A percentile compares a stretch with the other conserved stretches of the same genome.
Conservation (phyloP, 1,140 invertebrate species). For the Conus ventricosus region DNA sequence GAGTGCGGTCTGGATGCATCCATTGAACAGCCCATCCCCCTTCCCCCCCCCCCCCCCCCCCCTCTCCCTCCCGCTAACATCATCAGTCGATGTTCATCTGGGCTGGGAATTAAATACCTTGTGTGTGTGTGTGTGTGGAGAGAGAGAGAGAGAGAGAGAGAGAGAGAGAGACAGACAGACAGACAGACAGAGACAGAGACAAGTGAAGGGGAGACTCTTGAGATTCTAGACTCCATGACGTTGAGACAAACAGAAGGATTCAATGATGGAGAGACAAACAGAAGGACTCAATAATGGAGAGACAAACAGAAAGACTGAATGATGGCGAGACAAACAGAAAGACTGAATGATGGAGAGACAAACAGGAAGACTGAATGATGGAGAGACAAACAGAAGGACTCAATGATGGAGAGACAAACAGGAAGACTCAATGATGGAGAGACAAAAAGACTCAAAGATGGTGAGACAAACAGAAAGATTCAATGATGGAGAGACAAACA, state of each 20-base stretch:
- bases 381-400: neutral
- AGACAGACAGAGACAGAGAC: neutral
- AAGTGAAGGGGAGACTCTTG: too few species aligned
- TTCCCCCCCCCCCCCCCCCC: too few species aligned
- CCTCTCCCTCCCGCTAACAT: too few species aligned
- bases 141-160: neutral
- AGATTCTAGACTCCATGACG: too few species aligned
- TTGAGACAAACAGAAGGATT: too few species aligned
- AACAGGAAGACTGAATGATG: neutral
- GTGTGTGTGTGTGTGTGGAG: too few species aligned
- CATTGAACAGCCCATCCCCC: too few species aligned
- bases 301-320: neutral
- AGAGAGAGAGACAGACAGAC: neutral
- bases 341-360: neutral
- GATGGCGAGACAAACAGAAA: neutral
- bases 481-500: neutral
- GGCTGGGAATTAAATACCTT: too few species aligned
- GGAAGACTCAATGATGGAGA: neutral
- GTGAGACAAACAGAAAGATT: neutral
- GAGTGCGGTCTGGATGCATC: too few species aligned
- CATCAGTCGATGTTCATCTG: too few species aligned
- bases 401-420: neutral
- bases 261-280: too few species aligned
- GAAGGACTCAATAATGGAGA: neutral
- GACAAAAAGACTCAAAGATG: neutral